A percentile compares a stretch with the other conserved stretches of the same genome.
phyloP scores from a whole-genome alignment of 2,888 invertebrate species.

The Lordiphosa fenestrarum region DNA sequence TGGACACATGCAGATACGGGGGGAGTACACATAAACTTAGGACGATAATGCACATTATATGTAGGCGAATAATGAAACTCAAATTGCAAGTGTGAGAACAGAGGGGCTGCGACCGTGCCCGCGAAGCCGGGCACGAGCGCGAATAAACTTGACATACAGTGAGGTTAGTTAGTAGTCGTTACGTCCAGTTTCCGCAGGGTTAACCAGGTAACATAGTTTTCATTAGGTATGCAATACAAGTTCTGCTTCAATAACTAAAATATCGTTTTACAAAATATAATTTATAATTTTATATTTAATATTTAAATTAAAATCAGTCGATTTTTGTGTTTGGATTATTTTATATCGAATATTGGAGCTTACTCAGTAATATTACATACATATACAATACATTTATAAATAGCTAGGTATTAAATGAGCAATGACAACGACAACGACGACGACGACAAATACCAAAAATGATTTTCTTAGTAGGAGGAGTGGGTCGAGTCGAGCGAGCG shows the following conservation, averaged over 20 bases:
- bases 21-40: constrained; percentile 14
- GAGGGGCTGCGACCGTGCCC: no score
- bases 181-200: constrained; percentile 37
- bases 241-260: constrained; percentile 22
- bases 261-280: constrained; percentile 25
- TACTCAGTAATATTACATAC: constrained; percentile 38
- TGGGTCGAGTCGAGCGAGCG: constrained; percentile 1
- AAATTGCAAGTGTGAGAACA: background rate
- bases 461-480: background rate
- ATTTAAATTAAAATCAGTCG: constrained; percentile 54
- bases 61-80: constrained; percentile 8
- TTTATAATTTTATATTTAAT: constrained; percentile 19
- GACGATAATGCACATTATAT: constrained; percentile 34
- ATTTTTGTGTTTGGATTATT: constrained; percentile 46
- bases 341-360: constrained; percentile 36
- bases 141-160: constrained; percentile 5
- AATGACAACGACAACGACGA: constrained; percentile 27
- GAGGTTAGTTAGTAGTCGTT: constrained; percentile 25
- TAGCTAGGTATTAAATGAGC: constrained; percentile 24
- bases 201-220: constrained; percentile 48
- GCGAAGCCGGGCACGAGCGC: background rate
- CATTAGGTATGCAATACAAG: constrained; percentile 7
- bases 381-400: constrained; percentile 24
- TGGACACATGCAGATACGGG: constrained; percentile 16
- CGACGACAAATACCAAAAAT: constrained; percentile 26